A percentile compares a stretch with the other conserved stretches of the same genome.
These are phyloP conservation scores for Julus scanicus DNA, from an alignment of 2,888 invertebrate species.

Conservation along the genomic window DNA sequence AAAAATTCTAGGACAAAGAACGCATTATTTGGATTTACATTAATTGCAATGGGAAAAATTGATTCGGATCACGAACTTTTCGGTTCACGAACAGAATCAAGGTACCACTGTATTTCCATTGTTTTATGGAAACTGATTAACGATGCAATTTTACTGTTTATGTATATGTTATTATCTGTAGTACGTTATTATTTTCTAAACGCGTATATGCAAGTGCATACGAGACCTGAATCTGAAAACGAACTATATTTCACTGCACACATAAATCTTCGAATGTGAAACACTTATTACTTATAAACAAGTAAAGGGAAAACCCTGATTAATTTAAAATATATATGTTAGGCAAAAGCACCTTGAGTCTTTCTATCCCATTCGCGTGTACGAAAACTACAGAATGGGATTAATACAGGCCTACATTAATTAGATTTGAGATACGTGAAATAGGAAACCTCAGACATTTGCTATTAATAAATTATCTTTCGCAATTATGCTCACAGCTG, in stretches of 20 bases:
- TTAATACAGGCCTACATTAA: conserved; percentile 31
- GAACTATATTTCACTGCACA: not conserved
- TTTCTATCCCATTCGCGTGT: not conserved
- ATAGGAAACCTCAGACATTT: conserved; percentile 47
- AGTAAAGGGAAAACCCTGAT: not conserved
- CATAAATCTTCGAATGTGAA: not conserved
- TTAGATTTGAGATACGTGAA: conserved; percentile 44
- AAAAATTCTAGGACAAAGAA: no score
- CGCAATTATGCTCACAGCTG: conserved; percentile 45
- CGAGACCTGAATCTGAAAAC: not conserved
- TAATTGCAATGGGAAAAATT: no score
- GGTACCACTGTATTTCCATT: no score
- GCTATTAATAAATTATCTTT: conserved; percentile 43
- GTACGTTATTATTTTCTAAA: no score
- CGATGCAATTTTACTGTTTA: no score
- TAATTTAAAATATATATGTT: not conserved
- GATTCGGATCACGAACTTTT: no score
- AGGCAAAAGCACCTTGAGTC: not conserved
- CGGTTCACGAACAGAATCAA: no score
- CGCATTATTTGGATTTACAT: no score
- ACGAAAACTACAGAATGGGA: not conserved
- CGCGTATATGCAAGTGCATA: not conserved
- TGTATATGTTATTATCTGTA: no score
- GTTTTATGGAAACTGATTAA: no score
- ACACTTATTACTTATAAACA: not conserved